Percentiles rank a stretch among this genome's conserved stretches.
Conservation (phyloP, 2,113 vertebrate genomes). For the Nothocercus julius region DNA sequence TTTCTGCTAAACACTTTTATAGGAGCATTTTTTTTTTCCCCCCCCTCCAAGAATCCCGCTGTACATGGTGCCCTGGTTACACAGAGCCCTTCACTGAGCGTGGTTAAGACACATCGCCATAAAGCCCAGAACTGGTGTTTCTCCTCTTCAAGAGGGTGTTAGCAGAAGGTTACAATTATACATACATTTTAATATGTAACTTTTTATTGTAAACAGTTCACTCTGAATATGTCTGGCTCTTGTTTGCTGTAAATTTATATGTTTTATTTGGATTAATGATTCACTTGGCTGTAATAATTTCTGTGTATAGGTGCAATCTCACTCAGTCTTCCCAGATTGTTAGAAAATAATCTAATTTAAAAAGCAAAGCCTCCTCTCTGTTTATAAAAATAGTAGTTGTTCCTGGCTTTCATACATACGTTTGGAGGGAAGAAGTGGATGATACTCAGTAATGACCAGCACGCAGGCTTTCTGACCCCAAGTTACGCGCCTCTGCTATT, state of each 20-base stretch:
- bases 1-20: neutral
- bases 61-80: neutral
- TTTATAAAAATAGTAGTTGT: constrained; percentile 55
- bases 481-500: constrained; percentile 21
- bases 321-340: constrained; percentile 32
- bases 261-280: constrained; percentile 61
- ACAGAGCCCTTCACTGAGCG: neutral
- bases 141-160: constrained; percentile 29
- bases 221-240: constrained; percentile 48
- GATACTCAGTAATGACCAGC: constrained; percentile 39
- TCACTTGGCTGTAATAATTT: constrained; percentile 54
- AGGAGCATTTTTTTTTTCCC: neutral
- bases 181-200: constrained; percentile 71
- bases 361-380: constrained; percentile 14
- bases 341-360: constrained; percentile 47
- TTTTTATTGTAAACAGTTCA: constrained; percentile 60
- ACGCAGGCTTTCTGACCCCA: constrained; percentile 26
- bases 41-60: neutral
- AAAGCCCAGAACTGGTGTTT: neutral
- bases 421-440: constrained; percentile 31
- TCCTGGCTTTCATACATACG: constrained; percentile 20
- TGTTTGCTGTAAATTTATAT: constrained; percentile 62
- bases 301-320: constrained; percentile 29
- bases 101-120: neutral
- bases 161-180: constrained; percentile 56